Conservation (phyloP, 1,140 invertebrate genomes). For the Delia radicum region DNA sequence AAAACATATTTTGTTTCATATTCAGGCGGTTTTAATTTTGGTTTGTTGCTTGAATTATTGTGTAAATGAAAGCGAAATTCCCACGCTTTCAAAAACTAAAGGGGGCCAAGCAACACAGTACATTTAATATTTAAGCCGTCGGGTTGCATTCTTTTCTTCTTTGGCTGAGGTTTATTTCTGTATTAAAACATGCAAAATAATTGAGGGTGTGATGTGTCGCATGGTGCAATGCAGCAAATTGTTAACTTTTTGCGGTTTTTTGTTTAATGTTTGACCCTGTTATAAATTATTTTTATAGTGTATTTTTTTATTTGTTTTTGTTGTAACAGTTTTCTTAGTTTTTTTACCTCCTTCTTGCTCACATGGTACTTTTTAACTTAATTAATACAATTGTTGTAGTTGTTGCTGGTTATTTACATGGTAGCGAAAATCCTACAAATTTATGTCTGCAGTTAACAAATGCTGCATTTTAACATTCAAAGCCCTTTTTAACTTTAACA, state of each 20-base stretch:
- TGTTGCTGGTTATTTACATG: neutral
- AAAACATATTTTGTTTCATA: neutral
- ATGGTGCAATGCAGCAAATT: constrained; percentile 23
- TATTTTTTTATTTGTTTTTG: neutral
- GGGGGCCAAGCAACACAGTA: neutral
- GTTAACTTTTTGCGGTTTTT: constrained; percentile 5
- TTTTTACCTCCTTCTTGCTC: neutral
- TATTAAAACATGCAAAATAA: neutral
- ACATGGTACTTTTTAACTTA: constrained; percentile 10
- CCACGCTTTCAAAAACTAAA: neutral
- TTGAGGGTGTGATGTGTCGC: constrained; percentile 14
- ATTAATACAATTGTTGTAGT: constrained; percentile 13
- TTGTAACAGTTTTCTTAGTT: constrained; percentile 8
- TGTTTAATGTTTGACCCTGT: neutral
- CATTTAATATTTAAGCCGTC: neutral
- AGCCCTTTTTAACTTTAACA: too few species aligned
- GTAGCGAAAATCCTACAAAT: constrained; percentile 18
- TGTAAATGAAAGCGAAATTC: constrained; percentile 9
- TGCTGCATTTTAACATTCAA: constrained; percentile 14
- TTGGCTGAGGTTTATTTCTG: neutral
- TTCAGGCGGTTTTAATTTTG: neutral
- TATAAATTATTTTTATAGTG: neutral
- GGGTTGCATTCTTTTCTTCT: neutral
- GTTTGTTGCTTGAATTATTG: neutral
- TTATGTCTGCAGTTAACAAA: constrained; percentile 21